Base-by-base conservation (phyloP, 2,113 vertebrate genomes). In the Pao palembangensis region DNA sequence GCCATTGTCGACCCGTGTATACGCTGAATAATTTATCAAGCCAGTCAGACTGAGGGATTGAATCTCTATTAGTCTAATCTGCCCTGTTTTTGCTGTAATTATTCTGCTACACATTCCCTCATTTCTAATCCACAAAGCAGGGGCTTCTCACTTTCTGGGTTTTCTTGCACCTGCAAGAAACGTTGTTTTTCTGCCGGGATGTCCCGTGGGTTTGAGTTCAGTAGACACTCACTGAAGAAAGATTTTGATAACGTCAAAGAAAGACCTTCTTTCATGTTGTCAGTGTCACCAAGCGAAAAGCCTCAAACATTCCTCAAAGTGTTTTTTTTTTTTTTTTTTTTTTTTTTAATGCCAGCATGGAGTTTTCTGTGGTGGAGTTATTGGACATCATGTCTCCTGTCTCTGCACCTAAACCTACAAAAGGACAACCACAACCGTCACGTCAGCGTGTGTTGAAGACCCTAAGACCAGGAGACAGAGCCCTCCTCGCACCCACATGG, bases 291-390 rank as follows among this genome's bases (percentile, higher is more conserved):
- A 77, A 79, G 73, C 65, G 55, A 73, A 66, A 67, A 65, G 67
- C 42, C 15, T 43, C 42, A 15, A 2, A 4, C 12, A 14, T 5
- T 44, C 42, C 42, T 44, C 43, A 14, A 15, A 14, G 12, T 5
- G 13, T 6, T n/a, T 4, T 47, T 47, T n/a, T 8, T 47, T 6
- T n/a, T 16, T 1, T 16, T n/a, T 47, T 13, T 28, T 28, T 28
- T 28, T 28, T 28, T 28, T 28, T 28, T 3, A 11, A 52, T 57
- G 52, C 58, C 58, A 98, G 97, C 79, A 91, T 90, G 0, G 88
- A 95, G 69, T 76, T 92, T 2, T 93, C 92, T 69, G 74, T 94
- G 55, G 83, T 91, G 54, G 92, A 95, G 58, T 80, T 97, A 77
- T 79, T 95, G 76, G 91, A 93, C 56, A 88, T 91, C 34, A 72